A percentile compares a stretch with the other conserved stretches of the same genome.
Evolutionary conservation across 1,140 invertebrate species (phyloP).

Genomic region (Eulimnadia texana): DNA sequence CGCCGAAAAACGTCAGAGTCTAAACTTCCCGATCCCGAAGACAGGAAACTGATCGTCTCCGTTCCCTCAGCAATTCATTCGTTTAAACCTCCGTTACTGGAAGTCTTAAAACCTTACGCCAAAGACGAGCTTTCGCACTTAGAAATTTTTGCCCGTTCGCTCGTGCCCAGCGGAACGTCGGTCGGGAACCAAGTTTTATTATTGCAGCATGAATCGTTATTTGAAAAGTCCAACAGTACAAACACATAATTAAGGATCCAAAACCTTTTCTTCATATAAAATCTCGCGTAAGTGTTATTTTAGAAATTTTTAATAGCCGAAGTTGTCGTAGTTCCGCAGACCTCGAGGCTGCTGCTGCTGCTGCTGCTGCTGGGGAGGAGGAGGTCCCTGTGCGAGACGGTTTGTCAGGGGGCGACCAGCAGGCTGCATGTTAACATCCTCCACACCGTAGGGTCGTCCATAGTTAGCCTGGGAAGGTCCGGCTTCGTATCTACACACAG

Average conservation of each 20-base stretch:
- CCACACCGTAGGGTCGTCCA: too few species aligned
- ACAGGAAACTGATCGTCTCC: conserved; percentile 53
- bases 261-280: too few species aligned
- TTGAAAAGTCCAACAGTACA: conserved; percentile 22
- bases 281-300: not conserved
- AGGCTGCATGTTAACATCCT: not conserved
- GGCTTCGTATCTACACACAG: too few species aligned
- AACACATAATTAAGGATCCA: not conserved
- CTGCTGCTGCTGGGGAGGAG: not conserved
- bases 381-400: not conserved
- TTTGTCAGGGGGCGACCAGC: not conserved
- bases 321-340: not conserved
- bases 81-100: conserved; percentile 70
- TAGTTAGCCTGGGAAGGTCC: too few species aligned
- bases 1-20: conserved; percentile 26
- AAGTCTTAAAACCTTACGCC: conserved; percentile 45
- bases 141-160: conserved; percentile 78
- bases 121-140: conserved; percentile 44
- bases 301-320: not conserved
- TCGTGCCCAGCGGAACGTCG: conserved; percentile 67
- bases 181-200: conserved; percentile 70
- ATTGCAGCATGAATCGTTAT: conserved; percentile 51
- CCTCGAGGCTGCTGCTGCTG: not conserved
- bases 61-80: conserved; percentile 83
- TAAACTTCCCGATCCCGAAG: conserved; percentile 23